Conservation (phyloP, 2,888 invertebrate genomes). For the Coleophora flavipennella region DNA sequence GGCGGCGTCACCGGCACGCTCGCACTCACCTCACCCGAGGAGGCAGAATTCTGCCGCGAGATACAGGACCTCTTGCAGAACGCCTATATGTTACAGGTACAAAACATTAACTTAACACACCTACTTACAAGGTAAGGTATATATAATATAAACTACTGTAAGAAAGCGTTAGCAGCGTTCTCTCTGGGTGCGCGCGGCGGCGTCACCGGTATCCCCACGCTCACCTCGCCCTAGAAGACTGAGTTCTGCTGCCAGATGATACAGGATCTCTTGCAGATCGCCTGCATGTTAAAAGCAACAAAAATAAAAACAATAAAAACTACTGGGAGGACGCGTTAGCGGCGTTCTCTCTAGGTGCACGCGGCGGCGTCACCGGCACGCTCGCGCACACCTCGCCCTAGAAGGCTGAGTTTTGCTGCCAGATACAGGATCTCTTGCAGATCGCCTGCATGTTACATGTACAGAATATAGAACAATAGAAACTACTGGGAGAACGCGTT, state of each 20-base stretch:
- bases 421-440: constrained; percentile 86
- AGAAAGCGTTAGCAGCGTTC: no score
- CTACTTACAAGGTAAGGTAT: no score
- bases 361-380: constrained; percentile 67
- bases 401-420: constrained; percentile 87
- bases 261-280: no score
- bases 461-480: not conserved
- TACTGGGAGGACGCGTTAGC: constrained; percentile 96
- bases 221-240: no score
- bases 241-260: no score
- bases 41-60: constrained; percentile 87
- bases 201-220: no score
- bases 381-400: constrained; percentile 84
- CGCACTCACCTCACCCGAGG: constrained; percentile 85
- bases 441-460: constrained; percentile 83
- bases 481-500: no score
- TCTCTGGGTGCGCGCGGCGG: no score
- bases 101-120: no score
- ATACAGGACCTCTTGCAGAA: constrained; percentile 86
- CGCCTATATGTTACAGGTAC: constrained; percentile 80
- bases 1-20: constrained; percentile 69
- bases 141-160: no score
- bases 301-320: no score
- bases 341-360: constrained; percentile 78
- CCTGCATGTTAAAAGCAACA: no score